Evolutionary conservation across 2,888 invertebrate genomes (phyloP).

Genomic region (Trachelus stipa): DNA sequence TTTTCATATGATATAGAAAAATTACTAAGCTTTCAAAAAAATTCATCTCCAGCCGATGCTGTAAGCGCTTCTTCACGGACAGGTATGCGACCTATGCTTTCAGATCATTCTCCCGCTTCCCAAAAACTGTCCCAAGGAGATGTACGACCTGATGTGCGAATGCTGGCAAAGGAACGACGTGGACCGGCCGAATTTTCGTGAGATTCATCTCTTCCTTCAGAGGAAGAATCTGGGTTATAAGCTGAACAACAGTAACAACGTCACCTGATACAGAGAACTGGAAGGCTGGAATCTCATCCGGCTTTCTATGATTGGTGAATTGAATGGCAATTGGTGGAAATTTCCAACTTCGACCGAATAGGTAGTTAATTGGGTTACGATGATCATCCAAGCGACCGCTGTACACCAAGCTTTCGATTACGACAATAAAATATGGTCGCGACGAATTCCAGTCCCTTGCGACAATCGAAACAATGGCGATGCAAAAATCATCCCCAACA

Average conservation of each 20-base stretch:
- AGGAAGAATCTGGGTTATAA: slow-evolving; percentile 77
- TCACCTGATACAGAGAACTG: slow-evolving; percentile 63
- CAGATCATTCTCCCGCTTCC: slow-evolving; percentile 74
- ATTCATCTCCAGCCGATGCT: too few species aligned
- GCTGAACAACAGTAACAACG: slow-evolving; percentile 50
- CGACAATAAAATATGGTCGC: too few species aligned
- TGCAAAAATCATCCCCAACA: too few species aligned
- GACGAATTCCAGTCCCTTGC: too few species aligned
- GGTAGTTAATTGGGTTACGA: background rate
- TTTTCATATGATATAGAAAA: too few species aligned
- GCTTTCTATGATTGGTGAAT: slow-evolving; percentile 64
- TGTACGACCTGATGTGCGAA: slow-evolving; percentile 87
- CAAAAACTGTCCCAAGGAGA: slow-evolving; percentile 84
- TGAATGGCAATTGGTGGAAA: slow-evolving; percentile 63
- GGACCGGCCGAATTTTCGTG: slow-evolving; percentile 83
- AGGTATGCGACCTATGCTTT: slow-evolving; percentile 11
- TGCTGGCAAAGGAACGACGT: slow-evolving; percentile 86
- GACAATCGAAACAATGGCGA: too few species aligned
- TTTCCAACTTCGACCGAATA: slow-evolving; percentile 25
- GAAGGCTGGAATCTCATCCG: slow-evolving; percentile 62
- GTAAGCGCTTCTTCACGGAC: too few species aligned
- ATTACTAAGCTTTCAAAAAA: too few species aligned
- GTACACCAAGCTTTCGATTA: too few species aligned
- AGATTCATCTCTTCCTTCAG: slow-evolving; percentile 87
- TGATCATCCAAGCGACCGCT: too few species aligned